These are phyloP conservation scores for Melanocharis versteri DNA, from an alignment of 2,113 vertebrate species.

Conservation along the genomic window DNA sequence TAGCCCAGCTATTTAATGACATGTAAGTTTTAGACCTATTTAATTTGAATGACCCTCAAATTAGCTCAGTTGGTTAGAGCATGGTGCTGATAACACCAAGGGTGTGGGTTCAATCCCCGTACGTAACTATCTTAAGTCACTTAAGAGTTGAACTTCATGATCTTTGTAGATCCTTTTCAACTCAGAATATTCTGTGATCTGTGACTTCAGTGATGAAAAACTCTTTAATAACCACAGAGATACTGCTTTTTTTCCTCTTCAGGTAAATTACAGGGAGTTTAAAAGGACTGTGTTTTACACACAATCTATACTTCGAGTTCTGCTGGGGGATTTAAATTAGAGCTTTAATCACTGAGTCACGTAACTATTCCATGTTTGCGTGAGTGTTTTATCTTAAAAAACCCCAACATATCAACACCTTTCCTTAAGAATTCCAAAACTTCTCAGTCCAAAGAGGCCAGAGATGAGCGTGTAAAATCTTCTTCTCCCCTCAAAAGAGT, in stretches of 20 bases:
- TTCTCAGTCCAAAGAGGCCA: neutral
- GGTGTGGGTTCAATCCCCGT: neutral
- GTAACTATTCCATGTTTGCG: neutral
- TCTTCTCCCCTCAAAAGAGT: neutral
- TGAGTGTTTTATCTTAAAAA: neutral
- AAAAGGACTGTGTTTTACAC: neutral
- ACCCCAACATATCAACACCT: fast-evolving
- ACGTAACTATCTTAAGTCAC: neutral
- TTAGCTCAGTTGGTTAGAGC: neutral
- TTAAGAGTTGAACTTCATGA: neutral
- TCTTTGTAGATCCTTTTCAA: neutral
- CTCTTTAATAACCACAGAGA: neutral
- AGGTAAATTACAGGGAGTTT: neutral
- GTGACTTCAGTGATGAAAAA: neutral
- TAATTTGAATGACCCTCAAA: neutral
- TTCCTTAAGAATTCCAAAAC: neutral
- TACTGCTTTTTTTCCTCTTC: neutral
- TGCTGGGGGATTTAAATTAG: neutral
- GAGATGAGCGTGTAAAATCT: neutral
- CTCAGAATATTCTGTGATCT: neutral
- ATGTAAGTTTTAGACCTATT: neutral
- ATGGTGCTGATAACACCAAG: neutral
- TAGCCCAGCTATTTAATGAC: neutral
- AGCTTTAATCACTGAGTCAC: neutral
- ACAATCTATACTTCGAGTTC: neutral